Base-by-base conservation (phyloP, 2,113 vertebrate genomes). In the Natator depressus region DNA sequence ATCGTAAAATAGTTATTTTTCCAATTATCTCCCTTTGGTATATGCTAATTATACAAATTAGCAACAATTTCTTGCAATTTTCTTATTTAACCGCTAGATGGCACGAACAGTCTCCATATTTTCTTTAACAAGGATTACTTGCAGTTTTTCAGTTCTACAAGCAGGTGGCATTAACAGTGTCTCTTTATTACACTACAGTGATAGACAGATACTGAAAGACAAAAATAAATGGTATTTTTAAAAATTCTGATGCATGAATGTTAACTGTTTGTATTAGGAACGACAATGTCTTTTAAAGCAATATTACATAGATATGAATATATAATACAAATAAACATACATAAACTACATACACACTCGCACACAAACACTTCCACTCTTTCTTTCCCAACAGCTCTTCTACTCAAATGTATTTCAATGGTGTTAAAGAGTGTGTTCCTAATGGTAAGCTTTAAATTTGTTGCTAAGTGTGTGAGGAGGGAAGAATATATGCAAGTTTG, bases 31-130 rank as follows among this genome's bases (percentile, higher is more conserved):
- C 78, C 8, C n/a, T 31, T n/a, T 78, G 47, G n/a, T n/a, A 14
- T 20, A 27, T 1, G 3, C 29, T 27, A 27, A 0, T 47, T 14
- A 17, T 0, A 6, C 54, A 31, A 17, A 50, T 4, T 29, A 83
- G 53, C 42, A 76, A 46, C 22, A 2, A 38, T 19, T 80, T 3
- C 51, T 62, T 54, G 47, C 47, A 50, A 47, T 88, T 79, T 47
- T 72, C 54, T 42, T 50, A 38, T 31, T 1, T 22, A 50, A 38
- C 51, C 25, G 0, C 20, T 53, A 57, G 81, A 75, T 49, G 81
- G 81, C 75, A 83, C 2, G 4, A 72, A 46, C 1, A 27, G 62
- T 17, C 27, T 1, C 59, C 78, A 13, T 14, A 20, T 5, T 10
- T 13, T 85, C 42, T n/a, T 51, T 51, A 38, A 27, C 29, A 57